These are phyloP conservation scores for Prolemur simus DNA, from an alignment of 2,113 vertebrate species.

Conservation along the genomic window DNA sequence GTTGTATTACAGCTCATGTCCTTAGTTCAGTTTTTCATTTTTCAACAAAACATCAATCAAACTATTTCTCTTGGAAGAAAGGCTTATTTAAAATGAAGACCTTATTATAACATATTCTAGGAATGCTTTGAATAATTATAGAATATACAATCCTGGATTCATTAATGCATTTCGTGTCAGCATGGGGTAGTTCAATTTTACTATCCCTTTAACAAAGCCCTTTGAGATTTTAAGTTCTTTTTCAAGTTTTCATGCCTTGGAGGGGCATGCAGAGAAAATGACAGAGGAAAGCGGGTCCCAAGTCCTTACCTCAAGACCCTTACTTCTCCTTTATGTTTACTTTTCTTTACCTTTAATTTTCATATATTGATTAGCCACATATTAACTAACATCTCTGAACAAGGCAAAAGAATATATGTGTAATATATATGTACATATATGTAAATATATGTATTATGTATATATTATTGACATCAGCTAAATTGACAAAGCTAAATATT, in stretches of 20 bases:
- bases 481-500: neutral
- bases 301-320: neutral
- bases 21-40: conserved; percentile 12
- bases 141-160: neutral
- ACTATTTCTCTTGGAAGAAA: neutral
- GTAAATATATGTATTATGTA: neutral
- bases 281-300: neutral
- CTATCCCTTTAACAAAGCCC: conserved; percentile 7
- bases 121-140: conserved; percentile 13
- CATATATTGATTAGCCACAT: neutral
- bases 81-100: conserved; percentile 37
- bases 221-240: conserved; percentile 6
- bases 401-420: neutral
- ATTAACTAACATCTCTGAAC: neutral
- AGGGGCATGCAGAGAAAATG: neutral
- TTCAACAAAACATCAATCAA: conserved; percentile 22
- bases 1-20: neutral
- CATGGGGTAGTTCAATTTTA: neutral
- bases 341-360: conserved; percentile 42
- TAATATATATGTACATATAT: neutral
- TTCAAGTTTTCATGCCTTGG: neutral
- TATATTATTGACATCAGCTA: neutral
- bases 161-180: neutral
- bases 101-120: neutral
- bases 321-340: neutral